A percentile compares a stretch with the other conserved stretches of the same genome.
Conservation (phyloP, 1,140 invertebrate species). For the Orius insidiosus region DNA sequence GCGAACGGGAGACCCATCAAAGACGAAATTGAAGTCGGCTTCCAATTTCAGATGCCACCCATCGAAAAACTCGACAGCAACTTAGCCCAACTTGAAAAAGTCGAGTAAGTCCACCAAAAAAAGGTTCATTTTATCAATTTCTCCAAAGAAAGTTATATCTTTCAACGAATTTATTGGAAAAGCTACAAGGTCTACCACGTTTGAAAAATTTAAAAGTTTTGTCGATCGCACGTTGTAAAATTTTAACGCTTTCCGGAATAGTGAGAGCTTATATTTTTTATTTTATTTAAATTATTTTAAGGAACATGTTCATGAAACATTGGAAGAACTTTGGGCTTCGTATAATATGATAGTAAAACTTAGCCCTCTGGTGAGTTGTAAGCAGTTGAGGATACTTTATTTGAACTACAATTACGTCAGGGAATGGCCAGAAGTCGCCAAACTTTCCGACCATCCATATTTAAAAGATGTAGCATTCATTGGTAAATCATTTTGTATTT, state of each 20-base stretch:
- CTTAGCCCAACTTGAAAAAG: slow-evolving; percentile 23
- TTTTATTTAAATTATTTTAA: slow-evolving; percentile 18
- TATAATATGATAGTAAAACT: slow-evolving; percentile 78
- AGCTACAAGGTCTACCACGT: slow-evolving; percentile 61
- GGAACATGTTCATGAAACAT: slow-evolving; percentile 64
- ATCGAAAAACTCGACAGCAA: slow-evolving; percentile 51
- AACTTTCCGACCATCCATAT: slow-evolving; percentile 40
- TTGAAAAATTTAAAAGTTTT: slow-evolving; percentile 61
- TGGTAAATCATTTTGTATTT: slow-evolving; percentile 30
- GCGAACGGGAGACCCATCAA: slow-evolving; percentile 19
- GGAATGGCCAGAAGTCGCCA: slow-evolving; percentile 62
- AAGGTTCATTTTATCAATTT: slow-evolving; percentile 16
- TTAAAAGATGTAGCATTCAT: slow-evolving; percentile 39
- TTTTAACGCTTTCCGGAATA: slow-evolving; percentile 60
- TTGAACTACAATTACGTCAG: slow-evolving; percentile 68
- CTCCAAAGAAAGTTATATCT: slow-evolving; percentile 54
- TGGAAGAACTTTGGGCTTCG: slow-evolving; percentile 78
- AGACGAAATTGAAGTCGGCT: slow-evolving; percentile 9
- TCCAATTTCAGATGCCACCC: slow-evolving; percentile 48
- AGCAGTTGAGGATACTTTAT: slow-evolving; percentile 56
- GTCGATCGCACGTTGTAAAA: slow-evolving; percentile 66
- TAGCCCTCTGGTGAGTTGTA: slow-evolving; percentile 56
- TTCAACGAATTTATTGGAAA: slow-evolving; percentile 76
- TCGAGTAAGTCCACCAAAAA: slow-evolving; percentile 2
- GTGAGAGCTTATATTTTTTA: slow-evolving; percentile 26